Conservation (phyloP, 2,888 invertebrate species). For the Tipula confusa region DNA sequence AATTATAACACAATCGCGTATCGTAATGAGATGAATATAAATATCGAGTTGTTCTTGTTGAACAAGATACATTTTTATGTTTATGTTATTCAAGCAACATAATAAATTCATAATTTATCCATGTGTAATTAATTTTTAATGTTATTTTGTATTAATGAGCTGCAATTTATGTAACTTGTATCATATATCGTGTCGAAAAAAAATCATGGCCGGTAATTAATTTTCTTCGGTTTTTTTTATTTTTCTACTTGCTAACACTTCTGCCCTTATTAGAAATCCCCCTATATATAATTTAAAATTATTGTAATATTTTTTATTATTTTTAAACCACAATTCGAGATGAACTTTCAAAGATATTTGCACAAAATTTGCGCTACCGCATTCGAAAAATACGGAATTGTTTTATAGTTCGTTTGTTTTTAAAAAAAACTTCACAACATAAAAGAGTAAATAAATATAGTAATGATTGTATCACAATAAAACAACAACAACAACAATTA, state of each 20-base stretch:
- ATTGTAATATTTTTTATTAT: neutral
- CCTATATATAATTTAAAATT: neutral
- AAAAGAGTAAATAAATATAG: neutral
- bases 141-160: neutral
- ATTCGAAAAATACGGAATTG: neutral
- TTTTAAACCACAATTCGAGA: neutral
- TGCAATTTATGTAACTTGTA: neutral
- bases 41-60: neutral
- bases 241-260: neutral
- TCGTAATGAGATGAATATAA: neutral
- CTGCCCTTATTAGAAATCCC: neutral
- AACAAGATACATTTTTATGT: neutral
- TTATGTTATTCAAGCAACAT: neutral
- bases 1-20: neutral
- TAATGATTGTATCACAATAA: slow-evolving; percentile 3
- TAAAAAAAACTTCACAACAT: neutral
- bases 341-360: neutral
- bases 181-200: neutral
- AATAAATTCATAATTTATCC: neutral
- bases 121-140: neutral
- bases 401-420: neutral
- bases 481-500: neutral
- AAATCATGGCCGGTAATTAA: neutral
- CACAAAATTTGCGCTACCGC: neutral
- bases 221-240: too few species aligned